Conservation (phyloP, 1,140 invertebrate species). For the Cephus cinctus region DNA sequence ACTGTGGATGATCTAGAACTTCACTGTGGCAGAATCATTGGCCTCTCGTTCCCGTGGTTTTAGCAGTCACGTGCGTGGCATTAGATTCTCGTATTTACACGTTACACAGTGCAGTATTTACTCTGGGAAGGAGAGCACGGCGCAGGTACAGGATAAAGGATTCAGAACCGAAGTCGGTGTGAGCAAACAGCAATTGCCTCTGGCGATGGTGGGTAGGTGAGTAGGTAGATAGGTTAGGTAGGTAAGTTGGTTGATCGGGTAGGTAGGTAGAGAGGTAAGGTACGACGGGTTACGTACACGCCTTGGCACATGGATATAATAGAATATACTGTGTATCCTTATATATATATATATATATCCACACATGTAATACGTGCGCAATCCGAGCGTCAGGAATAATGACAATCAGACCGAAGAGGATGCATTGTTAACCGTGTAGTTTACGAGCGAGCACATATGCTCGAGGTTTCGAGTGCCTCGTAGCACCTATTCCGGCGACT, state of each 20-base stretch:
- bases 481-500: conserved; percentile 5
- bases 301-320: no score
- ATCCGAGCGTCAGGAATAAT: conserved; percentile 29
- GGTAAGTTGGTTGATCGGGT: conserved; percentile 8
- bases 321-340: no score
- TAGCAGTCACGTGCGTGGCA: no score
- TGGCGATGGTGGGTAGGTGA: conserved; percentile 18
- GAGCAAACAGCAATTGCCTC: no score
- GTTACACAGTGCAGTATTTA: no score
- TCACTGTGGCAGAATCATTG: no score
- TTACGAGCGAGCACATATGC: conserved; percentile 34
- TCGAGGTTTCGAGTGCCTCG: neutral
- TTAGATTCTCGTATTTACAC: no score
- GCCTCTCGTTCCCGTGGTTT: no score
- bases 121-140: conserved; percentile 11
- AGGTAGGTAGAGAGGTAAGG: neutral
- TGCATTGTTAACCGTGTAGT: conserved; percentile 27
- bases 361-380: no score
- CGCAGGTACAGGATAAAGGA: conserved; percentile 27
- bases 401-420: conserved; percentile 25
- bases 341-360: no score
- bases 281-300: conserved; percentile 7
- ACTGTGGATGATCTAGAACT: no score
- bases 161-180: no score
- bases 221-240: conserved; percentile 21